These are phyloP conservation scores for Oenanthe oenanthe DNA, from an alignment of 2,113 vertebrate species.

Conservation along the genomic window DNA sequence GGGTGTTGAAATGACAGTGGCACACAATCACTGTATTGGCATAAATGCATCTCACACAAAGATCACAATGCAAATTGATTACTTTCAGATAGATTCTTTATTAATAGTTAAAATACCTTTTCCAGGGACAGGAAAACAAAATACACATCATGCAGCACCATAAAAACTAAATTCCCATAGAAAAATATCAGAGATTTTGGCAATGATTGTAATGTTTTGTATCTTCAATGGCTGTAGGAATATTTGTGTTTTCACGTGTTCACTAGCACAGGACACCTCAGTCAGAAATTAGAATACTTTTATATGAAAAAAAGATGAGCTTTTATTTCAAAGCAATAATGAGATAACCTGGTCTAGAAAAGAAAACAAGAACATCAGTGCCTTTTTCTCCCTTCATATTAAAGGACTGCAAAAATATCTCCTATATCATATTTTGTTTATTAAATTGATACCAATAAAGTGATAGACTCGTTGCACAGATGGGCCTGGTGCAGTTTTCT, in stretches of 20 bases:
- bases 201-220: not conserved
- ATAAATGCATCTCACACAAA: not conserved
- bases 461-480: conserved; percentile 42
- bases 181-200: not conserved
- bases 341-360: not conserved
- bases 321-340: not conserved
- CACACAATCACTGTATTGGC: not conserved
- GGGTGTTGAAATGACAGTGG: not conserved
- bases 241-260: not conserved
- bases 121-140: not conserved
- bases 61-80: not conserved
- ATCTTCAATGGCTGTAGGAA: not conserved
- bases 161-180: not conserved
- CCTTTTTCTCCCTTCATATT: not conserved
- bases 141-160: fast-evolving
- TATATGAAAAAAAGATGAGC: not conserved
- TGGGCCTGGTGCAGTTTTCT: conserved; percentile 45
- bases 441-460: not conserved
- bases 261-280: not conserved
- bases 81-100: not conserved
- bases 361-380: not conserved
- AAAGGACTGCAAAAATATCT: not conserved
- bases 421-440: not conserved
- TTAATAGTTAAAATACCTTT: not conserved
- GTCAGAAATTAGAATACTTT: not conserved